Conservation (phyloP, 2,113 vertebrate species). For the Typhlomys cinereus region DNA sequence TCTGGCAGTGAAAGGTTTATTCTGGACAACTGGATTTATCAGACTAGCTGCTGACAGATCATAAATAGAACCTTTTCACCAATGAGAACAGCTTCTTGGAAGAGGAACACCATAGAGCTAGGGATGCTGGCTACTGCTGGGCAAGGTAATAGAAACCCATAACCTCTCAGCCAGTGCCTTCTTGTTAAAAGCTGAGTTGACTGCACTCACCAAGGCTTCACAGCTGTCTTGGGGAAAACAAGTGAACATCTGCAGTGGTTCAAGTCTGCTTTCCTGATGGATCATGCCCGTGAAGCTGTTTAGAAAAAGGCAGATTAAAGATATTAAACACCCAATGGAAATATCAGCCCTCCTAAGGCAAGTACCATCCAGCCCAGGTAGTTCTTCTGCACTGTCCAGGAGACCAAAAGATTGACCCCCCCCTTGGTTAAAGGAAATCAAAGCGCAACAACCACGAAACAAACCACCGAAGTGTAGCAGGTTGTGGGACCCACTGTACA, state of each 20-base stretch:
- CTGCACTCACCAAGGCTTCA: too few species aligned
- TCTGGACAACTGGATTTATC: neutral
- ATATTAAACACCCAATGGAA: neutral
- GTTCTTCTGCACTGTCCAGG: neutral
- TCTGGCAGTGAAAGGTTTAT: neutral
- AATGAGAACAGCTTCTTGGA: neutral
- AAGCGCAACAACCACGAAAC: neutral
- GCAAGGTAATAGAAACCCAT: neutral
- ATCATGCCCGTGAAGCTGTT: neutral
- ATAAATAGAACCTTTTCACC: neutral
- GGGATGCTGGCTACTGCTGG: neutral
- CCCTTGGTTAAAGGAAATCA: neutral
- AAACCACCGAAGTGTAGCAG: neutral
- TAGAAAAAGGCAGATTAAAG: too few species aligned
- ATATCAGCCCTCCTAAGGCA: neutral
- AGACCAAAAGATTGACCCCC: neutral
- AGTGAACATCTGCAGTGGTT: neutral
- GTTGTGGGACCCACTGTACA: neutral
- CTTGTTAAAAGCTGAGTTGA: neutral
- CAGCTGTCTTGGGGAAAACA: too few species aligned
- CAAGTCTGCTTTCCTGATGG: neutral
- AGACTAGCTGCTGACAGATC: neutral
- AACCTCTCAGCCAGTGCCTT: neutral
- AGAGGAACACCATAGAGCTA: neutral
- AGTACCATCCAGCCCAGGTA: neutral